A percentile compares a stretch with the other conserved stretches of the same genome.
phyloP scores from a whole-genome alignment of 92 coral and sea anemone species.

The Diadumene lineata region DNA sequence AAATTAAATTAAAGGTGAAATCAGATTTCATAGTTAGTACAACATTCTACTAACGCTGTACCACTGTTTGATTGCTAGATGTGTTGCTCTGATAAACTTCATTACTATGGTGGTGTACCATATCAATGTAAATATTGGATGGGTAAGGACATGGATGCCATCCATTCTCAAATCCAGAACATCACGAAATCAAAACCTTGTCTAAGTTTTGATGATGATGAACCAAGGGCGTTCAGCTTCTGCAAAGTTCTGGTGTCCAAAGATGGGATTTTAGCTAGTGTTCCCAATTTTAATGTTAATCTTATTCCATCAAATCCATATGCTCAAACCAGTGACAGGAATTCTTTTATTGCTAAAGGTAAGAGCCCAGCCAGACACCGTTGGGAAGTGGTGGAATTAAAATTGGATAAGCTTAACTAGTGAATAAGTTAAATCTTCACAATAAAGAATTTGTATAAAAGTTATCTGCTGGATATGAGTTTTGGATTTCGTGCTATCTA shows the following conservation, averaged over 20 bases:
- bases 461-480: too few relatives aligned
- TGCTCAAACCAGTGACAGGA: slow-evolving; percentile 2
- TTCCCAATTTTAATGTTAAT: slow-evolving; percentile 49
- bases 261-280: slow-evolving; percentile 62
- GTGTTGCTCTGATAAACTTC: slow-evolving; percentile 68
- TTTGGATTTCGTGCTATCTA: too few relatives aligned
- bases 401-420: too few relatives aligned
- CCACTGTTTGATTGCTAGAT: slow-evolving; percentile 2
- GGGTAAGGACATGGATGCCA: slow-evolving; percentile 57
- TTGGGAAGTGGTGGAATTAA: too few relatives aligned
- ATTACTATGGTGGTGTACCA: slow-evolving; percentile 55
- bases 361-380: too few relatives aligned
- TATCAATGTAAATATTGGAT: slow-evolving; percentile 54
- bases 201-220: slow-evolving; percentile 32
- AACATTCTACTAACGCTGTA: background rate
- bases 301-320: slow-evolving; percentile 50
- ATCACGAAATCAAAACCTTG: slow-evolving; percentile 54
- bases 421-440: too few relatives aligned
- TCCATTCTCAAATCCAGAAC: slow-evolving; percentile 49
- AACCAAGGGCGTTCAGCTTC: slow-evolving; percentile 59
- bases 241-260: slow-evolving; percentile 47
- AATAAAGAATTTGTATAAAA: too few relatives aligned
- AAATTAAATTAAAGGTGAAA: too few relatives aligned
- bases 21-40: too few relatives aligned
- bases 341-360: slow-evolving; percentile 72